These are phyloP conservation scores for Sabatieria punctata DNA, from an alignment of 2,888 invertebrate species.

Conservation along the genomic window DNA sequence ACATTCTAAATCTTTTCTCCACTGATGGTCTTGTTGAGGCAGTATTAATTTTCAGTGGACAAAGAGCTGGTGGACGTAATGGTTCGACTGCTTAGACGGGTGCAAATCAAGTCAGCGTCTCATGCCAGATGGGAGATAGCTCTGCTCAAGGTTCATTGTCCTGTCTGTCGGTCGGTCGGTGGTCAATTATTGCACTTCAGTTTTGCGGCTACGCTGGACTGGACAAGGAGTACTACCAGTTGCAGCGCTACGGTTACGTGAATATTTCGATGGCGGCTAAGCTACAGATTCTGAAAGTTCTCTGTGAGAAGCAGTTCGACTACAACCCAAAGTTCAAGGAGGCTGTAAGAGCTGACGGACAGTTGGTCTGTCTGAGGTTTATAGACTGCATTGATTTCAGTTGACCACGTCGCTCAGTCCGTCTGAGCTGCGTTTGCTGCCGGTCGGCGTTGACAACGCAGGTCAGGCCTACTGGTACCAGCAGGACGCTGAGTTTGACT, in stretches of 20 bases:
- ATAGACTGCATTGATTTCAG: too few species aligned
- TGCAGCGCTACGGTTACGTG: constrained; percentile 85
- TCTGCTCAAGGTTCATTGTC: constrained; percentile 46
- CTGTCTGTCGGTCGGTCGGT: not conserved
- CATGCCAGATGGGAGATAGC: constrained; percentile 72
- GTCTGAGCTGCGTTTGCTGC: constrained; percentile 61
- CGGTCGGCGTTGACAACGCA: constrained; percentile 72
- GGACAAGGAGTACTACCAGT: constrained; percentile 55
- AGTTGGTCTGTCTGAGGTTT: too few species aligned
- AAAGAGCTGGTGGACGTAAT: constrained; percentile 67
- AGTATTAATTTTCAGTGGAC: constrained; percentile 54
- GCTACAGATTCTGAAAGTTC: constrained; percentile 42
- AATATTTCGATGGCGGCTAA: constrained; percentile 72
- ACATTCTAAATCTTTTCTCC: not conserved
- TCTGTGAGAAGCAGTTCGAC: constrained; percentile 57
- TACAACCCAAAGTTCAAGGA: constrained; percentile 78
- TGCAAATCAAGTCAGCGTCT: constrained; percentile 33
- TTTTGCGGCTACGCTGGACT: constrained; percentile 35
- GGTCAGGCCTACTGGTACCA: constrained; percentile 89
- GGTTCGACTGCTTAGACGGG: constrained; percentile 64
- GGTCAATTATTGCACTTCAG: not conserved
- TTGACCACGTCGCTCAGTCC: constrained; percentile 55
- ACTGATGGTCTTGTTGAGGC: too few species aligned
- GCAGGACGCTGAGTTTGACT: constrained; percentile 62
- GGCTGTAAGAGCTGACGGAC: too few species aligned